Percentiles rank a stretch among this genome's conserved stretches.
These are phyloP conservation scores for Nilaparvata lugens DNA, from an alignment of 1,140 invertebrate genomes.

Conservation along the genomic window DNA sequence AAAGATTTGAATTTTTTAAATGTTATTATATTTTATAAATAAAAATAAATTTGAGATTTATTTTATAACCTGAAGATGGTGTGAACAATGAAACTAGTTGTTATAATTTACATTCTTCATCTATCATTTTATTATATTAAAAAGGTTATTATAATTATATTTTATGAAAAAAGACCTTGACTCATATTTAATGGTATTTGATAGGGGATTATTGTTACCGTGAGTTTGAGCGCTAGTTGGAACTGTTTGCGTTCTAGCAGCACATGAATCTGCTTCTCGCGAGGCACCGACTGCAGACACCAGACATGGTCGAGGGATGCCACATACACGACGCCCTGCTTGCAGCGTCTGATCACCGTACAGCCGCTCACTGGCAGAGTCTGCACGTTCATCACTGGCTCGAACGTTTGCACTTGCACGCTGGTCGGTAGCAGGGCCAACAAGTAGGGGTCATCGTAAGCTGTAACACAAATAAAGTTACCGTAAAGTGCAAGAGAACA, in stretches of 20 bases:
- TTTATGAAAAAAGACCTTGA: neutral
- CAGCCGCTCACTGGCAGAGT: constrained; percentile 60
- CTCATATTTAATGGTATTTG: neutral
- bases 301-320: constrained; percentile 81
- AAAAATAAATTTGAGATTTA: too few relatives aligned
- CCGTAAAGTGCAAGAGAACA: too few relatives aligned
- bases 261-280: constrained; percentile 69
- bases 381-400: constrained; percentile 63
- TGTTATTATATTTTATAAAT: too few relatives aligned
- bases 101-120: too few relatives aligned
- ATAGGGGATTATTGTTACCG: constrained; percentile 50
- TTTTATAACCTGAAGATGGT: too few relatives aligned
- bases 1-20: too few relatives aligned
- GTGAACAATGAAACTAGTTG: too few relatives aligned
- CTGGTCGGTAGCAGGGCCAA: constrained; percentile 71
- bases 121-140: too few relatives aligned
- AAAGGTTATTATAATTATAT: neutral
- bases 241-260: constrained; percentile 84
- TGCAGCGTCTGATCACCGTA: constrained; percentile 49
- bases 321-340: constrained; percentile 70
- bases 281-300: constrained; percentile 68
- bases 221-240: constrained; percentile 84
- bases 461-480: constrained; percentile 38
- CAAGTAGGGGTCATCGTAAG: constrained; percentile 85
- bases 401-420: constrained; percentile 69